Conservation (phyloP, 2,113 vertebrate species). For the Osmerus mordax region DNA sequence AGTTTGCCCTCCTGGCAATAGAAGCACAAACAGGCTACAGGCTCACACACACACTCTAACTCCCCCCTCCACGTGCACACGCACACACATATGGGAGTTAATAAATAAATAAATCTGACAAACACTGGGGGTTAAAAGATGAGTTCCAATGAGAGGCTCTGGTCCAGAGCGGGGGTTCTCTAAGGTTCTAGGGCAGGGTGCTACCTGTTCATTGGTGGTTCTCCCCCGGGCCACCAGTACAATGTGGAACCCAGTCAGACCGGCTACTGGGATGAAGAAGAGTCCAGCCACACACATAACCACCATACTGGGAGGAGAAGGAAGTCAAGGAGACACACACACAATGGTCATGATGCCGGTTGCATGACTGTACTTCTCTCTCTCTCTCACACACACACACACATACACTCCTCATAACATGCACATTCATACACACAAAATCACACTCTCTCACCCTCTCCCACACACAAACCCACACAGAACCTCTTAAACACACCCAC, state of each 20-base stretch:
- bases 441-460: background rate
- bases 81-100: too few species aligned
- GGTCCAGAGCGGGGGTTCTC: background rate
- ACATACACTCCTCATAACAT: background rate
- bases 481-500: background rate
- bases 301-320: constrained; percentile 76
- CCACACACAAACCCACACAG: constrained; percentile 1
- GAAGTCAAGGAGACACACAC: constrained; percentile 61
- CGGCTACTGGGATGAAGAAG: constrained; percentile 95
- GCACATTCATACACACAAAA: background rate
- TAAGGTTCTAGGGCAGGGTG: constrained; percentile 38
- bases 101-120: too few species aligned
- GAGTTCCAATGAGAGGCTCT: too few species aligned
- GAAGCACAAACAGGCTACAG: too few species aligned
- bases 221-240: constrained; percentile 94
- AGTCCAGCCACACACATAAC: constrained; percentile 96
- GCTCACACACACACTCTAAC: too few species aligned
- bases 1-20: background rate
- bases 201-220: constrained; percentile 92
- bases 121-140: too few species aligned
- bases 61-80: too few species aligned
- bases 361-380: background rate
- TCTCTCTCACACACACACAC: too few species aligned
- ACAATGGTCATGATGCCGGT: too few species aligned
- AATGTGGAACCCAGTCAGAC: constrained; percentile 94